phyloP scores from a whole-genome alignment of 2,797 vertebrate species.

The Luscinia megarhynchos region DNA sequence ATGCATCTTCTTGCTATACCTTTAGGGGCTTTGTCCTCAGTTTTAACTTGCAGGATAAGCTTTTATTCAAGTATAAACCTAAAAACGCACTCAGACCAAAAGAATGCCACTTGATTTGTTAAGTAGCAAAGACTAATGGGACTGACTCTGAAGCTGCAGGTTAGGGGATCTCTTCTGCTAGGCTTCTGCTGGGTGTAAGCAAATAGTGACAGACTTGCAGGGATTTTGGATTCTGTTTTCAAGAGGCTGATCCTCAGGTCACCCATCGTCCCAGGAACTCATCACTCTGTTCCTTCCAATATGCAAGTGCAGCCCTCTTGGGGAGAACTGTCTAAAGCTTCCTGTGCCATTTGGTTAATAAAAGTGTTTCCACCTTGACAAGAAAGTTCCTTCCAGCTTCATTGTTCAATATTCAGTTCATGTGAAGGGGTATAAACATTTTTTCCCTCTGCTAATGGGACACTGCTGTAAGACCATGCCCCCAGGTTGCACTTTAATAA shows the following conservation, averaged over 20 bases:
- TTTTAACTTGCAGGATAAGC: not conserved
- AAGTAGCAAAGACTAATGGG: not conserved
- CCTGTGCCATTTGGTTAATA: slow-evolving; percentile 38
- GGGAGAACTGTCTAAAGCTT: slow-evolving; percentile 26
- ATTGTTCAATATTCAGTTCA: not conserved
- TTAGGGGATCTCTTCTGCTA: not conserved
- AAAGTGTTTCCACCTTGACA: slow-evolving; percentile 20
- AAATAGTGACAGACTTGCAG: not conserved
- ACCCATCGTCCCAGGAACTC: not conserved
- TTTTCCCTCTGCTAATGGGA: not conserved
- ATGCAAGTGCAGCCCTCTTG: slow-evolving; percentile 34
- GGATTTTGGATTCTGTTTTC: not conserved
- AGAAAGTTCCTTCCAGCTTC: not conserved
- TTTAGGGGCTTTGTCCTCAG: not conserved
- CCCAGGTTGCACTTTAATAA: slow-evolving; percentile 70
- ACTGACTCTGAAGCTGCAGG: not conserved
- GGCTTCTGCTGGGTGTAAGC: not conserved
- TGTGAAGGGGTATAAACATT: not conserved
- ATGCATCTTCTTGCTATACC: not conserved
- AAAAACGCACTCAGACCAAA: not conserved
- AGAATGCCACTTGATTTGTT: not conserved
- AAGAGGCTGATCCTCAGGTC: not conserved
- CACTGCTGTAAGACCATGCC: slow-evolving; percentile 42
- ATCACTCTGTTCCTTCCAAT: not conserved
- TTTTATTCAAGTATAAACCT: not conserved